Evolutionary conservation across 2,797 vertebrate species (phyloP).

Genomic region (Saxicola maurus): DNA sequence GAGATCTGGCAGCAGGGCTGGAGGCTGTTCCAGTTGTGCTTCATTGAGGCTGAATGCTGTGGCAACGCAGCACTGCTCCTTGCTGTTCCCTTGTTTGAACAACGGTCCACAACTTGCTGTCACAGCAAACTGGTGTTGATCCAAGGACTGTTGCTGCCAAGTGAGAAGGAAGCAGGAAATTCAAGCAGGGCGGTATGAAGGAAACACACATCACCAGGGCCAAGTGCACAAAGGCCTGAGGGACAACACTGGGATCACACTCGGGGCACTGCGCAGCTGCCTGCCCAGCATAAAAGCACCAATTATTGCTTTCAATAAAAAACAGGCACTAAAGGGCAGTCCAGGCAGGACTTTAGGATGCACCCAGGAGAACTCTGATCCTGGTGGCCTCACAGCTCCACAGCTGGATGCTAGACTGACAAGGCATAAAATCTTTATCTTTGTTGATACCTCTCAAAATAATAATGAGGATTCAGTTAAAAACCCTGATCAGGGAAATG

Average conservation of each 20-base stretch:
- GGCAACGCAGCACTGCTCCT: not conserved
- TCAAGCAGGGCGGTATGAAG: not conserved
- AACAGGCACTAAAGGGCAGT: not conserved
- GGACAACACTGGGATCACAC: not conserved
- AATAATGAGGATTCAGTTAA: not conserved
- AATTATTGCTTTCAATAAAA: not conserved
- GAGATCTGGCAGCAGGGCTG: not conserved
- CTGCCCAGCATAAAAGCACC: not conserved
- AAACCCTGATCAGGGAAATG: not conserved
- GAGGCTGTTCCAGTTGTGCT: not conserved
- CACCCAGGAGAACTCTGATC: not conserved
- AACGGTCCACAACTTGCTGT: not conserved
- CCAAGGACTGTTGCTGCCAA: conserved; percentile 17
- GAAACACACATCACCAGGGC: not conserved
- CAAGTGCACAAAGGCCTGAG: not conserved
- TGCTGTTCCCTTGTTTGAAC: not conserved
- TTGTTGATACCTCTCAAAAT: not conserved
- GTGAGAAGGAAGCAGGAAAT: conserved; percentile 31
- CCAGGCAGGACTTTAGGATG: not conserved
- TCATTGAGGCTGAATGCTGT: not conserved
- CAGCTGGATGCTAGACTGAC: not conserved
- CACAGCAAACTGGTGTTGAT: conserved; percentile 23
- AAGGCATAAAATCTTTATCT: not conserved
- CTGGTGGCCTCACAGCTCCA: not conserved
- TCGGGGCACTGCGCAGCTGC: not conserved